phyloP scores from a whole-genome alignment of 2,888 invertebrate species.

The Idaea straminata region DNA sequence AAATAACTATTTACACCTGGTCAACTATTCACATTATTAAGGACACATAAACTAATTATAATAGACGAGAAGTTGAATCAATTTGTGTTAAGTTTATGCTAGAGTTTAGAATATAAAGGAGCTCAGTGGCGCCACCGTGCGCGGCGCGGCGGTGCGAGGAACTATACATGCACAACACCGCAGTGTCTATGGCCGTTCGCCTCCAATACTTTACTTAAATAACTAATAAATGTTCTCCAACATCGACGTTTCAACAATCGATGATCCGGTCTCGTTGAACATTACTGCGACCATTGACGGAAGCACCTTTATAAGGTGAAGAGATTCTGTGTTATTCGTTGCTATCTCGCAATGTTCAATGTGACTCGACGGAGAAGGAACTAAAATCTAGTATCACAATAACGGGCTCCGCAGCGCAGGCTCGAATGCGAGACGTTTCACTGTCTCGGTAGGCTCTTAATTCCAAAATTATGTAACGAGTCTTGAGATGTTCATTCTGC shows the following conservation, averaged over 20 bases:
- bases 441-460: slow-evolving; percentile 51
- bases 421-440: slow-evolving; percentile 63
- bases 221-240: slow-evolving; percentile 72
- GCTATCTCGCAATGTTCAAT: slow-evolving; percentile 49
- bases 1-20: slow-evolving; percentile 67
- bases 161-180: slow-evolving; percentile 79
- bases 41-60: slow-evolving; percentile 65
- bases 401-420: slow-evolving; percentile 70
- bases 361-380: slow-evolving; percentile 70
- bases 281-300: slow-evolving; percentile 41
- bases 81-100: slow-evolving; percentile 75
- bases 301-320: slow-evolving; percentile 48
- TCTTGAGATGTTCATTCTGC: neutral
- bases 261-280: slow-evolving; percentile 53
- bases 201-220: slow-evolving; percentile 73
- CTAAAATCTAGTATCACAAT: slow-evolving; percentile 81
- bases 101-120: slow-evolving; percentile 78
- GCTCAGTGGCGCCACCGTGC: slow-evolving; percentile 72
- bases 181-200: slow-evolving; percentile 74
- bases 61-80: slow-evolving; percentile 65
- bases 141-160: slow-evolving; percentile 75
- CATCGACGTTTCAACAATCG: slow-evolving; percentile 67
- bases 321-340: slow-evolving; percentile 54
- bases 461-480: slow-evolving; percentile 32
- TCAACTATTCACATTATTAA: slow-evolving; percentile 63